phyloP scores from a whole-genome alignment of 2,888 invertebrate species.

The Branchipolynoe longqiensis region DNA sequence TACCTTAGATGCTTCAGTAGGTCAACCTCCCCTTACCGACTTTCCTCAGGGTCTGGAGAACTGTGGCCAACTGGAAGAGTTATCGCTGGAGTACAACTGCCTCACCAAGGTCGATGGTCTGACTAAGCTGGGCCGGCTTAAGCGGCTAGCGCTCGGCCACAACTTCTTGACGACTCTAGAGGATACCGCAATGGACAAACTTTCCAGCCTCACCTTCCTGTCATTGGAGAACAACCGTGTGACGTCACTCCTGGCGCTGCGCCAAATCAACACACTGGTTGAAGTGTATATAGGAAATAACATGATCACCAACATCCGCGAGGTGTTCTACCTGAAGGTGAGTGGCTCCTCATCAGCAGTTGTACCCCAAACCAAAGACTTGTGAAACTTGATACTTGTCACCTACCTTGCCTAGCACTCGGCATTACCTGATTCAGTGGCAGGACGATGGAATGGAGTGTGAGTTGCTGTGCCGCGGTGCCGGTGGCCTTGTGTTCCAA shows the following conservation, averaged over 20 bases:
- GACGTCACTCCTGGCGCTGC: constrained; percentile 75
- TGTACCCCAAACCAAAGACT: no score
- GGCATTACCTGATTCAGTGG: no score
- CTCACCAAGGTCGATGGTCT: constrained; percentile 77
- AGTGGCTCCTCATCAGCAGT: no score
- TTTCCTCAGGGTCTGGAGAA: constrained; percentile 78
- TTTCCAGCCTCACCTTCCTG: constrained; percentile 75
- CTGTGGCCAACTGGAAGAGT: constrained; percentile 78
- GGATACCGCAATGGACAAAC: constrained; percentile 71
- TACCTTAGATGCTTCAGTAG: no score
- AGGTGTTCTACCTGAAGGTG: constrained; percentile 81
- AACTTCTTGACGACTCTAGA: constrained; percentile 79
- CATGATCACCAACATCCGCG: constrained; percentile 77
- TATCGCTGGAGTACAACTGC: constrained; percentile 80
- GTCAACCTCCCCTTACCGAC: no score
- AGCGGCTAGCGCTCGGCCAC: constrained; percentile 76
- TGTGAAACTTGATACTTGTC: no score
- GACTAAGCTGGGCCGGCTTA: constrained; percentile 73
- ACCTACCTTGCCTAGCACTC: no score
- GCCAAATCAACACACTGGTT: constrained; percentile 73
- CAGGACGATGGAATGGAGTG: no score
- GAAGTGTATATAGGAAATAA: constrained; percentile 82
- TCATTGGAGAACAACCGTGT: constrained; percentile 79
- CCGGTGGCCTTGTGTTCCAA: no score
- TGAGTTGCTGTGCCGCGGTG: no score